phyloP scores from a whole-genome alignment of 2,888 invertebrate genomes.

The Leptarthrus brevirostris region DNA sequence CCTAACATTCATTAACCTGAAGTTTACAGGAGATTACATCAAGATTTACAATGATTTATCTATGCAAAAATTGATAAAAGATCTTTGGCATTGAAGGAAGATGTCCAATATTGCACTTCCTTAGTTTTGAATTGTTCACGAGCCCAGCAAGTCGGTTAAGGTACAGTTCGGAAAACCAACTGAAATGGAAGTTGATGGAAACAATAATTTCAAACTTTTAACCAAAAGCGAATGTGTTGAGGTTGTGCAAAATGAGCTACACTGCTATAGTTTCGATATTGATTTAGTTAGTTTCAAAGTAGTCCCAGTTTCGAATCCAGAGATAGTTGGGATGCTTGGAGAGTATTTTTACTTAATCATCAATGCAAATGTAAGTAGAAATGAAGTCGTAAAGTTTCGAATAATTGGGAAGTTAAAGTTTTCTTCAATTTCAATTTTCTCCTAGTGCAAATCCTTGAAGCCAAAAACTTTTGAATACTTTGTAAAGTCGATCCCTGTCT shows the following conservation, averaged over 20 bases:
- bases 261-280: not conserved
- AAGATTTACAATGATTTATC: too few species aligned
- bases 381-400: too few species aligned
- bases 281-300: constrained; percentile 16
- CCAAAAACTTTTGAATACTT: constrained; percentile 56
- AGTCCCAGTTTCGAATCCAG: constrained; percentile 6
- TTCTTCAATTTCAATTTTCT: not conserved
- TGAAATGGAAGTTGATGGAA: constrained; percentile 1
- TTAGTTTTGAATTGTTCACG: too few species aligned
- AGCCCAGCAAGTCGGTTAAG: too few species aligned
- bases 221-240: constrained; percentile 6
- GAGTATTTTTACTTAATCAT: constrained; percentile 34
- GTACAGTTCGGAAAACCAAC: too few species aligned
- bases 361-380: constrained; percentile 18
- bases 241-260: not conserved
- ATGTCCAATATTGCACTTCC: too few species aligned
- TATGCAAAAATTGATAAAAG: too few species aligned
- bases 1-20: too few species aligned
- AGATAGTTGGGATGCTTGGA: constrained; percentile 18
- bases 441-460: not conserved
- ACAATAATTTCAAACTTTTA: constrained; percentile 1
- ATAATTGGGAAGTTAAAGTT: too few species aligned
- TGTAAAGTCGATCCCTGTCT: constrained; percentile 60
- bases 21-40: too few species aligned
- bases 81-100: too few species aligned